Evolutionary conservation across 2,797 vertebrate species (phyloP).

Genomic region (Lutjanus campechanus): DNA sequence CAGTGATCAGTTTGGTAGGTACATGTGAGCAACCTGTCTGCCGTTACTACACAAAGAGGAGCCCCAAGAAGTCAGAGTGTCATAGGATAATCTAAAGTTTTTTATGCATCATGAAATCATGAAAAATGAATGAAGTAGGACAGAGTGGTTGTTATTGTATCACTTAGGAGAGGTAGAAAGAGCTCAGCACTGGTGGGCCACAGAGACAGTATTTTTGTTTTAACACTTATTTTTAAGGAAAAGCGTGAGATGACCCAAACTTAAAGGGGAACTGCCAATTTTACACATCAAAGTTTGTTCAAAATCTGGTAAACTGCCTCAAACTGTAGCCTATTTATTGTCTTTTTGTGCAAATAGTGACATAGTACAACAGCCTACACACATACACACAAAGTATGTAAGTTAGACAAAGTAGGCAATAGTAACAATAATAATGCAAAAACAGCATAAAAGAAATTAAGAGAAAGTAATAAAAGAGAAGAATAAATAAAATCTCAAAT

Average conservation of each 20-base stretch:
- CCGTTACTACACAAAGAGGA: neutral
- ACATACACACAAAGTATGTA: no score
- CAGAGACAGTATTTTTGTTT: neutral
- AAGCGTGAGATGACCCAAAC: neutral
- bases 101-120: neutral
- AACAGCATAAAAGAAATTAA: no score
- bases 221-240: neutral
- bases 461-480: no score
- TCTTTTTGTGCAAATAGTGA: no score
- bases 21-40: constrained; percentile 3
- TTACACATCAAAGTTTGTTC: neutral
- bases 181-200: neutral
- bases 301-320: neutral
- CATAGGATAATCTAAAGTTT: neutral
- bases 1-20: constrained; percentile 10
- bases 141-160: neutral
- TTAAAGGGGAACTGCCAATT: neutral
- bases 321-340: neutral
- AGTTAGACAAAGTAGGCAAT: no score
- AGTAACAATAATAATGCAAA: no score
- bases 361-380: no score
- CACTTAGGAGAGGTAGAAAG: neutral
- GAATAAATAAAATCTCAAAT: no score
- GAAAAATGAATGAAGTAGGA: neutral
- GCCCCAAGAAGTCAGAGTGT: neutral